Base-by-base conservation (phyloP, 2,113 vertebrate species). In the Gadus macrocephalus region DNA sequence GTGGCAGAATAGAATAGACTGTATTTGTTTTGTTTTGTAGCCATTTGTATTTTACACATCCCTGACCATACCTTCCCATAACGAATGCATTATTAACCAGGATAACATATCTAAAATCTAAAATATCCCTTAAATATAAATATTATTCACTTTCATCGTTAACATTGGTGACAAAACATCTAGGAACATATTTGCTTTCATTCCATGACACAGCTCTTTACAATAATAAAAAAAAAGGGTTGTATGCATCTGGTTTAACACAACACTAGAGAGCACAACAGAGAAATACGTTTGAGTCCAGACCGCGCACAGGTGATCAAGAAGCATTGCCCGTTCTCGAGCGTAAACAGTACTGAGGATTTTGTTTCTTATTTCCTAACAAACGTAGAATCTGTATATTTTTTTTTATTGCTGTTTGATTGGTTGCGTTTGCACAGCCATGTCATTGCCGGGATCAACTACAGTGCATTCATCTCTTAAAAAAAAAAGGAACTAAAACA, bases 101-200 rank as follows among this genome's bases (percentile, higher is more conserved):
- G 86, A 89, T 87, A 91, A 90, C 83, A 86, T 83, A 76, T 85
- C 76, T 89, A 89, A 91, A 89, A 85, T 86, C 88, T 89, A 91
- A 42, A 90, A 92, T 88, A 87, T 93, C 92, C 91, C 92, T 91
- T 91, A 90, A 87, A 93, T 93, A 93, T 92, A 93, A 93, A 93
- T 88, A 88, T 80, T 78, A 86, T 81, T 76, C 81, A 82, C 70
- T 84, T 86, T 74, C 65, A 84, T 70, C 72, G 91, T 83, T 12
- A 90, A 87, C 77, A 63, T 82, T 28, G 68, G 81, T 75, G 83
- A 87, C 78, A 82, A 83, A 89, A 89, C 78, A 86, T 78, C 76
- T 49, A 76, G 83, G 74, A 89, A 75, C 67, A 84, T 84, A 83
- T 83, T 75, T 49, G 85, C 77, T 86, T 67, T 84, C 81, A 71